A percentile compares a stretch with the other conserved stretches of the same genome.
Evolutionary conservation across 2,797 vertebrate genomes (phyloP).

Genomic region (Hemitrygon akajei): DNA sequence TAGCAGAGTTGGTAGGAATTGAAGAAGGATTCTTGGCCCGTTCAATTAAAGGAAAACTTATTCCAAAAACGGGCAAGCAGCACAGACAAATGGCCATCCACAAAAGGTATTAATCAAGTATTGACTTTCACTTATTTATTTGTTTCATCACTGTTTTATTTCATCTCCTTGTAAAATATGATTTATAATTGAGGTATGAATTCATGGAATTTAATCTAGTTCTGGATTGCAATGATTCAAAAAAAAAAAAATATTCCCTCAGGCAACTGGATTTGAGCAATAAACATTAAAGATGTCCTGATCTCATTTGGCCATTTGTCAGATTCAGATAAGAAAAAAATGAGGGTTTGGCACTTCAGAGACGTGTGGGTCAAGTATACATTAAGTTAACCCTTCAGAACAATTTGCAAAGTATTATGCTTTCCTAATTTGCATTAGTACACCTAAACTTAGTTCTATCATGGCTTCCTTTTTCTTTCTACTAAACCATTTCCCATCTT

Average conservation of each 20-base stretch:
- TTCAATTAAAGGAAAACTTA: slow-evolving; percentile 79
- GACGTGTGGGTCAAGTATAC: background rate
- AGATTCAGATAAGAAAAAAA: background rate
- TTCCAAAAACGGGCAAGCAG: slow-evolving; percentile 85
- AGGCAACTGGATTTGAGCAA: too few relatives aligned
- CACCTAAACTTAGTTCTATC: background rate
- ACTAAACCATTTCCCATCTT: too few relatives aligned
- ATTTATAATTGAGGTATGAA: background rate
- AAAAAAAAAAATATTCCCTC: background rate
- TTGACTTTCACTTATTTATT: background rate
- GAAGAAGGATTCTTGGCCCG: slow-evolving; percentile 89
- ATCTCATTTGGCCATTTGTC: background rate
- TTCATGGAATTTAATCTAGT: background rate
- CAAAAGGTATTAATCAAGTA: slow-evolving; percentile 67
- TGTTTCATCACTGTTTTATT: background rate
- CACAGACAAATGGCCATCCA: slow-evolving; percentile 88
- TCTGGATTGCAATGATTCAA: background rate
- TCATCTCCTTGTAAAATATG: background rate
- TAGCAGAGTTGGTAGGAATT: slow-evolving; percentile 89
- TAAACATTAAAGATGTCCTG: background rate
- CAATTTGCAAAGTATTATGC: background rate
- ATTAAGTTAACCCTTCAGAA: background rate
- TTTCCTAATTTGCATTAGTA: background rate
- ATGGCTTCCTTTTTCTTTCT: background rate
- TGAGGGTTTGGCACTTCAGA: background rate